Evolutionary conservation across 2,113 vertebrate species (phyloP).

Genomic region (Stegostoma tigrinum): DNA sequence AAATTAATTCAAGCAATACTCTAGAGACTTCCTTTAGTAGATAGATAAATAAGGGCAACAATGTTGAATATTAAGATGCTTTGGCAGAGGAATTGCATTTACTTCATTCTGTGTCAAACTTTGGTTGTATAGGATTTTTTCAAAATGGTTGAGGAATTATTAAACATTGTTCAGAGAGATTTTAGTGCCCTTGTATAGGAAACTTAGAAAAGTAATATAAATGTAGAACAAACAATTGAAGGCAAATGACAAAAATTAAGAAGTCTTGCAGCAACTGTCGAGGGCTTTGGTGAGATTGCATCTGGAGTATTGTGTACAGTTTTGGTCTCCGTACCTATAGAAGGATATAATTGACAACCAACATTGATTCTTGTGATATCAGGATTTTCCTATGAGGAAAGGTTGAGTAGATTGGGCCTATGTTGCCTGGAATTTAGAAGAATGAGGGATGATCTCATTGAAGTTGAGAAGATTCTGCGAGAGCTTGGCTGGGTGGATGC

Average conservation of each 20-base stretch:
- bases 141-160: not conserved
- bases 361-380: too few species aligned
- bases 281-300: too few species aligned
- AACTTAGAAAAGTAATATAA: not conserved
- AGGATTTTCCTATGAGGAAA: too few species aligned
- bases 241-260: not conserved
- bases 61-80: not conserved
- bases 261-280: not conserved
- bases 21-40: not conserved
- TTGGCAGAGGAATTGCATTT: not conserved
- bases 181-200: not conserved
- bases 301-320: too few species aligned
- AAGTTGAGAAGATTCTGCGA: too few species aligned
- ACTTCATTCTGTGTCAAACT: not conserved
- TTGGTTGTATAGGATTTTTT: not conserved
- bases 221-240: not conserved
- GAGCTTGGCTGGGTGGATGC: too few species aligned
- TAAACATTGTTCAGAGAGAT: not conserved
- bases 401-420: too few species aligned
- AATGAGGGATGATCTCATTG: too few species aligned
- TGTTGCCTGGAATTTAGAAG: too few species aligned
- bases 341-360: too few species aligned
- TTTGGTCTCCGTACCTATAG: too few species aligned
- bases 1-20: not conserved
- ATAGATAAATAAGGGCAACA: not conserved